Conservation (phyloP, 2,888 invertebrate species). For the Flexamia atlantica region DNA sequence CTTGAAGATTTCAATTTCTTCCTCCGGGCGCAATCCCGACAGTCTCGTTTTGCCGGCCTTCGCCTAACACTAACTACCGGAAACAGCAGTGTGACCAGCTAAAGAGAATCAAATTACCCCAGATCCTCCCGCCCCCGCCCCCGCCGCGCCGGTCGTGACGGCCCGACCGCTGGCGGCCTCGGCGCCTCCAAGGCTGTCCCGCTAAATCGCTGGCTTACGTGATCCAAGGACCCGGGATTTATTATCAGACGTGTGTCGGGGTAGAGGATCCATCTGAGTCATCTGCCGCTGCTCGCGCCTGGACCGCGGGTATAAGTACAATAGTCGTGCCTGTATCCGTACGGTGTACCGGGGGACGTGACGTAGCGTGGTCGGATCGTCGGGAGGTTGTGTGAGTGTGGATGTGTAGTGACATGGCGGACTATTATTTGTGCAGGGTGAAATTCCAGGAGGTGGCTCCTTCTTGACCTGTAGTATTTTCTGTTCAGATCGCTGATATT, state of each 20-base stretch:
- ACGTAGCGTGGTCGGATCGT: neutral
- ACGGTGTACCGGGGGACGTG: neutral
- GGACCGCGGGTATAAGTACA: slow-evolving; percentile 21
- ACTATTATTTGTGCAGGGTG: slow-evolving; percentile 31
- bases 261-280: slow-evolving; percentile 22
- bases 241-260: slow-evolving; percentile 40
- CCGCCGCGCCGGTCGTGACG: slow-evolving; percentile 9
- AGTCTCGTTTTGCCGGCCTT: neutral
- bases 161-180: neutral
- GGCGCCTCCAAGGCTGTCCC: slow-evolving; percentile 19
- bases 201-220: slow-evolving; percentile 38
- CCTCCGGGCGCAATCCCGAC: too few relatives aligned
- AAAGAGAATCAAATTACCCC: slow-evolving; percentile 38
- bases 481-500: too few relatives aligned
- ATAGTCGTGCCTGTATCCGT: too few relatives aligned
- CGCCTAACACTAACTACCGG: slow-evolving; percentile 18
- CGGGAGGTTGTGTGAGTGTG: neutral
- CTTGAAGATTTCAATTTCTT: too few relatives aligned
- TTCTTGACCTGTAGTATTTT: neutral
- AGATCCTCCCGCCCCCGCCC: slow-evolving; percentile 28
- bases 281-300: neutral
- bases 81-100: slow-evolving; percentile 35
- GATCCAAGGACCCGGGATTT: slow-evolving; percentile 47
- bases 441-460: slow-evolving; percentile 2
- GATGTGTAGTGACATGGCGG: slow-evolving; percentile 16